These are phyloP conservation scores for Caiman crocodilus DNA, from an alignment of 2,797 vertebrate genomes.

Conservation along the genomic window DNA sequence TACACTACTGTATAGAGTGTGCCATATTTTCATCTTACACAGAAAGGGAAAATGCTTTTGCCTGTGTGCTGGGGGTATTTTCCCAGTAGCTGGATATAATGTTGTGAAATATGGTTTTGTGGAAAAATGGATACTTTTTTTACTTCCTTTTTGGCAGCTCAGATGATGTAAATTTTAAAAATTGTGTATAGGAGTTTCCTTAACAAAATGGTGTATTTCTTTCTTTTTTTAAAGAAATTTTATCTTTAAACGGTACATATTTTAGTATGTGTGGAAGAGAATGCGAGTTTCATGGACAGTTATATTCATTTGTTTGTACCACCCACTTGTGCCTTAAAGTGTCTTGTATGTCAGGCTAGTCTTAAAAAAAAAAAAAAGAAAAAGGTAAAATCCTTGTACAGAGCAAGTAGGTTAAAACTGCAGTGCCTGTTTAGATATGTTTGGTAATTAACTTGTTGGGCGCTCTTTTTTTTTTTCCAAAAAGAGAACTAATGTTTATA, in stretches of 20 bases:
- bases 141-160: constrained; percentile 95
- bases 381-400: constrained; percentile 17
- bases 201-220: constrained; percentile 86
- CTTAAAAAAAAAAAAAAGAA: constrained; percentile 31
- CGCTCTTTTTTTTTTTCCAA: constrained; percentile 56
- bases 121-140: constrained; percentile 88
- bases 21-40: constrained; percentile 87
- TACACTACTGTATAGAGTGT: constrained; percentile 88
- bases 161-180: constrained; percentile 93
- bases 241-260: constrained; percentile 88
- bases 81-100: constrained; percentile 86
- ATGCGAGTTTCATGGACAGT: constrained; percentile 52
- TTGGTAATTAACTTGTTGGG: constrained; percentile 39
- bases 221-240: constrained; percentile 80
- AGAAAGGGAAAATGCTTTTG: constrained; percentile 86
- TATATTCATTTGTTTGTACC: constrained; percentile 75
- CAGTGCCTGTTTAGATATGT: constrained; percentile 43
- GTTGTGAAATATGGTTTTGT: constrained; percentile 90
- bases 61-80: constrained; percentile 82
- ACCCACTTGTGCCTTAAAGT: constrained; percentile 82
- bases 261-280: constrained; percentile 82
- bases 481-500: constrained; percentile 41
- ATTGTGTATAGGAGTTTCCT: constrained; percentile 91
- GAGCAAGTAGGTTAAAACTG: constrained; percentile 36
- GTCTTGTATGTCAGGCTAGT: constrained; percentile 54